Evolutionary conservation across 2,888 invertebrate genomes (phyloP), one percentile per base, ranked within the genome.

Genomic region (Iselma pallidipennis): DNA sequence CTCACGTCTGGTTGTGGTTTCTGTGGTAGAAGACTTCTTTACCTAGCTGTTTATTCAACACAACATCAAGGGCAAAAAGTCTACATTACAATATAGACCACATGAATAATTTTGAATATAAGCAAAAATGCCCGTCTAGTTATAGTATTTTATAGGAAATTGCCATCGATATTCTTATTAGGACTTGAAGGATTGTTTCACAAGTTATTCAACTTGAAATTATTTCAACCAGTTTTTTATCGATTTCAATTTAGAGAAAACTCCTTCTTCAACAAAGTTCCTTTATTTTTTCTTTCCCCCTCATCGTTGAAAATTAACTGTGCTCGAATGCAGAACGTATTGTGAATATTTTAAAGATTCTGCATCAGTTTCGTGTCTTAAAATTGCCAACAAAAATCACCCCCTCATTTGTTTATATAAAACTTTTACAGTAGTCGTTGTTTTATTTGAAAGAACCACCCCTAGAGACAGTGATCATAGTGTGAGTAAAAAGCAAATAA

Each of bases 401-500:
- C 21, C 45, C 12, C 45, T 21, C n/a, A n/a, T n/a, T n/a, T n/a
- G 21, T 45, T 45, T 45, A 12, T 45, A 45, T 2, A 21, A 21
- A 45, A 45, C 21, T 45, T 45, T 45, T 45, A 21, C 12, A 10
- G 10, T 12, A 45, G 21, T 45, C 12, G 3, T 45, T 21, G 45
- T 45, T 45, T 21, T 10, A 21, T 21, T 45, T 4, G 16, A 45
- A 21, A 45, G 10, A 45, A 45, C 45, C 16, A 21, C 21, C 45
- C 45, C 45, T 21, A 10, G 10, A 45, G 16, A 7, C 16, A 6
- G 6, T 16, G 7, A 21, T 21, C 2, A 16, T 21, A 9, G 9
- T 21, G 45, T 12, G 57, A 10, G 61, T 69, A 71, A 71, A 73
- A 69, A 69, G 69, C 66, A 73, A 72, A 71, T 71, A 71, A 72